A percentile compares a stretch with the other conserved stretches of the same genome.
Evolutionary conservation across 1,140 invertebrate species (phyloP).

Genomic region (Papilio dardanus): DNA sequence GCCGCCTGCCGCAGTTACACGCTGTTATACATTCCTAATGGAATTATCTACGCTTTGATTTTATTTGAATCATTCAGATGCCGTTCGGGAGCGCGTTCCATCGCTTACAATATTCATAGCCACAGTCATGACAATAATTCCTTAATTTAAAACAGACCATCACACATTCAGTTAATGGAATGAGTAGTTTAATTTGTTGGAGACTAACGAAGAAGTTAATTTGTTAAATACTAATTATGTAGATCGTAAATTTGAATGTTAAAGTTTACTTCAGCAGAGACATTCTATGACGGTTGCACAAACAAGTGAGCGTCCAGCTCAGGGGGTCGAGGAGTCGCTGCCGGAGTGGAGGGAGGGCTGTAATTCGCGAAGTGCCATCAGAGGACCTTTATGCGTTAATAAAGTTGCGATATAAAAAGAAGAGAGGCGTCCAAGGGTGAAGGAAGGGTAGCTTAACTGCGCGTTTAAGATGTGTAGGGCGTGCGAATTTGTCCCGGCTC

Average conservation of each 20-base stretch:
- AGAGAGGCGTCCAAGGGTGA: constrained; percentile 77
- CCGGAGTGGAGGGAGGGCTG: constrained; percentile 67
- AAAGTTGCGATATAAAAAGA: constrained; percentile 82
- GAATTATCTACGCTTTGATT: constrained; percentile 61
- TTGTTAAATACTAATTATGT: background rate
- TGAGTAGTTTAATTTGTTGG: constrained; percentile 35
- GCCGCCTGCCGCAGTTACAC: constrained; percentile 49
- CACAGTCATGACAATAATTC: background rate
- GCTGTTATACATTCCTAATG: constrained; percentile 75
- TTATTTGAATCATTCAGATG: constrained; percentile 49
- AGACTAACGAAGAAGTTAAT: background rate
- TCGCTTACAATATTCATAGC: constrained; percentile 4
- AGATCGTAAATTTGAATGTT: constrained; percentile 24
- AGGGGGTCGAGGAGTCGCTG: constrained; percentile 76
- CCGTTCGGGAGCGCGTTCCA: constrained; percentile 18
- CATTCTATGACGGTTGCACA: constrained; percentile 64
- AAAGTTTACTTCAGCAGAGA: constrained; percentile 66
- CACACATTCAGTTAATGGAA: background rate
- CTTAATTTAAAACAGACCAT: constrained; percentile 13
- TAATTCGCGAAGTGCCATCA: constrained; percentile 82
- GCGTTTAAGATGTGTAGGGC: constrained; percentile 79
- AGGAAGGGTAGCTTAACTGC: constrained; percentile 79
- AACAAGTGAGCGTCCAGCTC: constrained; percentile 55
- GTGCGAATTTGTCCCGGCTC: constrained; percentile 76
- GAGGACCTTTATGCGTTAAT: constrained; percentile 81